Percentiles rank a stretch among this genome's conserved stretches.
Conservation (phyloP, 1,140 invertebrate genomes). For the Lucilia cuprina region DNA sequence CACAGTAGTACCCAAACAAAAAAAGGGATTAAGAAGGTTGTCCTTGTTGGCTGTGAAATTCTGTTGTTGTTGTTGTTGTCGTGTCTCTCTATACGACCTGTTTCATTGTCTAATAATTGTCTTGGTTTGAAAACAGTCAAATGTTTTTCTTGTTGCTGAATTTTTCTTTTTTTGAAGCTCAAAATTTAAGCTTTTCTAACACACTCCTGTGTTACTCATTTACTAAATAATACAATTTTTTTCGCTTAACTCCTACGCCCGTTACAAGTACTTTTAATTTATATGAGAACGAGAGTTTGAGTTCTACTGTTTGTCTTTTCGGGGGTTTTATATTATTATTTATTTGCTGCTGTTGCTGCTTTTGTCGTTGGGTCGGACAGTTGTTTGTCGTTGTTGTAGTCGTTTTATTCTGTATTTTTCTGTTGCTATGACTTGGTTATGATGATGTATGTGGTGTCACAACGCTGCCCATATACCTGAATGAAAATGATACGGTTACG, state of each 20-base stretch:
- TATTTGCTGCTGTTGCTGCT: neutral
- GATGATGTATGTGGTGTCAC: neutral
- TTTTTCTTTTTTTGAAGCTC: neutral
- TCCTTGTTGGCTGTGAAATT: neutral
- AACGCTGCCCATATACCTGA: neutral
- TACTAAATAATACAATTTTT: neutral
- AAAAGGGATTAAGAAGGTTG: neutral
- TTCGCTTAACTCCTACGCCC: neutral
- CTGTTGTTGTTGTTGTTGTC: neutral
- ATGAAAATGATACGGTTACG: neutral
- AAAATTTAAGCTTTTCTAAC: neutral
- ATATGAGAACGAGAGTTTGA: no score
- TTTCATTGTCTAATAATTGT: conserved; percentile 4
- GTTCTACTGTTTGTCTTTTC: no score
- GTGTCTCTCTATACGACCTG: neutral
- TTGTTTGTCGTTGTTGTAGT: neutral
- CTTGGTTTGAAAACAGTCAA: neutral
- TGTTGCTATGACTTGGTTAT: neutral
- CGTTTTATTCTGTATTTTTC: neutral
- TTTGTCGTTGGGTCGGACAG: neutral
- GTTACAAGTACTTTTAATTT: neutral
- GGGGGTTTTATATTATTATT: neutral
- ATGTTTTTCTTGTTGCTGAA: no score
- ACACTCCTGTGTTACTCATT: neutral
- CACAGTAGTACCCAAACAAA: neutral